phyloP scores from a whole-genome alignment of 2,888 invertebrate species.

The Trissonchulus sp. region DNA sequence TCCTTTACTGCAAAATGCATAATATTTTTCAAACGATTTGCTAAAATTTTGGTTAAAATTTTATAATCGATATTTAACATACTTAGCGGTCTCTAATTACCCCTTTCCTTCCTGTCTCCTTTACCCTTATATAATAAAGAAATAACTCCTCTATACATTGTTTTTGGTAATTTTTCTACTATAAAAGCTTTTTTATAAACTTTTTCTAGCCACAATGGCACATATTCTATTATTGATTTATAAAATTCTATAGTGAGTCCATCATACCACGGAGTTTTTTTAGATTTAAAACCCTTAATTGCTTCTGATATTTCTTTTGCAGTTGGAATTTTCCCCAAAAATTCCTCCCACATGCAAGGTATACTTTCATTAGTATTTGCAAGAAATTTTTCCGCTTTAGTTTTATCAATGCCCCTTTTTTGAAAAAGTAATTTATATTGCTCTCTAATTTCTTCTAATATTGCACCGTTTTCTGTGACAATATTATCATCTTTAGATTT shows the following conservation, averaged over 20 bases:
- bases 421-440: background rate
- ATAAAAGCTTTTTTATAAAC: background rate
- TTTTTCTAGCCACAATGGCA: background rate
- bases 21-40: conserved; percentile 4
- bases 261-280: conserved; percentile 1
- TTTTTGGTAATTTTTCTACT: background rate
- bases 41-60: conserved; percentile 9
- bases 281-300: background rate
- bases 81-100: conserved; percentile 19
- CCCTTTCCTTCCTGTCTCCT: conserved; percentile 11
- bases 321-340: background rate
- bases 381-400: no score
- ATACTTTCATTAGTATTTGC: no score
- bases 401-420: no score
- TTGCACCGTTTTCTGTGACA: background rate
- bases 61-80: conserved; percentile 18
- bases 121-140: conserved; percentile 8
- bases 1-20: background rate
- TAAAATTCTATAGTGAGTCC: conserved; percentile 21
- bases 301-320: conserved; percentile 7
- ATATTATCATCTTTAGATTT: background rate
- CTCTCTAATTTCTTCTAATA: background rate
- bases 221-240: no score
- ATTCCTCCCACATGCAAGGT: no score
- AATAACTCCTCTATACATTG: background rate